Conservation (phyloP, 2,113 vertebrate genomes). For the Anolis carolinensis region DNA sequence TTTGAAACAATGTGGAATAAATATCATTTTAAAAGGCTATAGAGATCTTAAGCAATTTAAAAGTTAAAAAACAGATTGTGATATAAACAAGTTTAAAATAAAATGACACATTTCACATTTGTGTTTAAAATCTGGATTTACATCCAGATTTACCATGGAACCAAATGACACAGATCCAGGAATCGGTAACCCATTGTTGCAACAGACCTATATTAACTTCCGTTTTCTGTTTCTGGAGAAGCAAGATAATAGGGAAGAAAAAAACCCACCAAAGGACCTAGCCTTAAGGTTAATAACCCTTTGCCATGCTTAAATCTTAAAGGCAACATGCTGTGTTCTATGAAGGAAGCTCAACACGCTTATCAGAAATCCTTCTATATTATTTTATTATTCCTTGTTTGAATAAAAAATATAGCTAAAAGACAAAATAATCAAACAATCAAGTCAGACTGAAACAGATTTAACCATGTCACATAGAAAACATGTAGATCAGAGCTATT, state of each 20-base stretch:
- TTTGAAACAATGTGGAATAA: too few relatives aligned
- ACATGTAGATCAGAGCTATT: not conserved
- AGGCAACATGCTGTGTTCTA: constrained; percentile 2
- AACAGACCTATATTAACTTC: not conserved
- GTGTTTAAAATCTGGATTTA: not conserved
- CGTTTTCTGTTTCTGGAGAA: not conserved
- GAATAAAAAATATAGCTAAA: not conserved
- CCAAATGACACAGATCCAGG: constrained; percentile 19
- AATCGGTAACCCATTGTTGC: not conserved
- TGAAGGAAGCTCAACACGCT: constrained; percentile 41
- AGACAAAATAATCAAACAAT: constrained; percentile 17
- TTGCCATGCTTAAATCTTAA: constrained; percentile 44
- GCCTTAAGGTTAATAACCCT: constrained; percentile 25
- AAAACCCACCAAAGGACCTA: not conserved
- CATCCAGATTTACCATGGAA: constrained; percentile 15
- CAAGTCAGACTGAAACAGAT: constrained; percentile 27
- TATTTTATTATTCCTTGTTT: constrained; percentile 15
- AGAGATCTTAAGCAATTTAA: too few relatives aligned
- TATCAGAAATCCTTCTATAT: constrained; percentile 37
- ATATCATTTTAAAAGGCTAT: too few relatives aligned
- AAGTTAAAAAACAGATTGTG: too few relatives aligned
- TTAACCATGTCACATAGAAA: not conserved
- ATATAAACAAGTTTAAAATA: too few relatives aligned
- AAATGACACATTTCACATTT: not conserved
- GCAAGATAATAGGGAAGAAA: constrained; percentile 1